Evolutionary conservation across 2,888 invertebrate species (phyloP), one percentile per base, ranked within the genome.

Genomic region (Metellina segmentata): DNA sequence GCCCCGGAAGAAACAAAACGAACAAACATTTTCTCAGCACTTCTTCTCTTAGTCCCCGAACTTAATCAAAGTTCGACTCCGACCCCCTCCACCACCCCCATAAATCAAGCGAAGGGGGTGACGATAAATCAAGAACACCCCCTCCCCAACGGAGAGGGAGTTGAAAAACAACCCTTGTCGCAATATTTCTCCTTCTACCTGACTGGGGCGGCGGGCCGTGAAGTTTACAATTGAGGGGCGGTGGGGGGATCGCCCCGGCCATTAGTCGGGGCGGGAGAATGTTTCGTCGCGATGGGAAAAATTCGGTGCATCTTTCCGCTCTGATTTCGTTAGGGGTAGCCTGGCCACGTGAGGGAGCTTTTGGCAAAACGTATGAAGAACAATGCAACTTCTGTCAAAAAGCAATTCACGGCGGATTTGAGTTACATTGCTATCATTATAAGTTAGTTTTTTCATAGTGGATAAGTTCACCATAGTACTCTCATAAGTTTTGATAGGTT

Each of bases 151-250:
- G n/a, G 49, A n/a, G 61, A 48, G 61, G 70, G 61, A 72, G 81
- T 72, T 88, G 82, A 89, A 89, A 89, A 89, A 82, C 82, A 89
- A 69, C 89, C 88, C 70, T 78, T 81, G 87, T 81, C 82, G 89
- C 89, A 72, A 89, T 89, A 89, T 81, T 89, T 89, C 81, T 81
- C 88, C 61, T 88, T 34, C 86, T 69, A 86, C 86, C 78, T 86
- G 86, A 69, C 61, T n/a, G 75, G 81, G n/a, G 74, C n/a, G 81
- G 75, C 82, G 89, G 51, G 75, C 69, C 75, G 77, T 74, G 69
- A 89, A 89, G 82, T 89, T 89, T 89, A 88, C 88, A 88, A 81
- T 81, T 69, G 69, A 77, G 70, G 34, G 34, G 34, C 34, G 34
- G 34, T n/a, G n/a, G 4, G 34, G 48, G 48, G 53, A 81, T 20